phyloP scores from a whole-genome alignment of 2,888 invertebrate species.

The Arenicola marina region DNA sequence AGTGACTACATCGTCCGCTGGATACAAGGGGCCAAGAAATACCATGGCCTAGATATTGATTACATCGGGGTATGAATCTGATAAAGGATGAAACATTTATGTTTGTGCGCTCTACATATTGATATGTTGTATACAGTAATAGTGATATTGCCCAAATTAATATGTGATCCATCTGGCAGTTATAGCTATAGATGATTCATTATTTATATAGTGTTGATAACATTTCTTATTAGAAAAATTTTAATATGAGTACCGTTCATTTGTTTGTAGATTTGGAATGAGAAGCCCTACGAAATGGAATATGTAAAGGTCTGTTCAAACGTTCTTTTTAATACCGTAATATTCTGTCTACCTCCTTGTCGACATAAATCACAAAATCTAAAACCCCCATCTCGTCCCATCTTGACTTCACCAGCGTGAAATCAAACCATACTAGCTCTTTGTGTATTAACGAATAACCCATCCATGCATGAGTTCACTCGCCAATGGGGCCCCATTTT shows the following conservation, averaged over 20 bases:
- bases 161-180: no score
- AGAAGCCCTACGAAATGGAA: constrained; percentile 40
- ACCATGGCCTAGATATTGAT: constrained; percentile 52
- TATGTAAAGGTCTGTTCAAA: constrained; percentile 36
- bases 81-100: background rate
- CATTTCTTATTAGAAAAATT: background rate
- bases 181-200: background rate
- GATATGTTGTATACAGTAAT: constrained; percentile 1
- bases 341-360: no score
- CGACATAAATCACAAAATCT: no score
- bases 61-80: constrained; percentile 54
- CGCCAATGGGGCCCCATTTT: no score
- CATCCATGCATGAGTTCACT: no score
- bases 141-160: no score
- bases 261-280: constrained; percentile 47
- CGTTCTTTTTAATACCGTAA: no score
- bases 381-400: no score
- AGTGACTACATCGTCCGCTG: constrained; percentile 53
- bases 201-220: background rate
- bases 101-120: background rate
- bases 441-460: no score
- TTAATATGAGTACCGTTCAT: background rate
- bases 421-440: no score
- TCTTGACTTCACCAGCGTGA: no score
- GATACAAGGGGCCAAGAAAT: constrained; percentile 51